Percentiles rank a stretch among this genome's conserved stretches.
Evolutionary conservation across 2,113 vertebrate species (phyloP).

Genomic region (Athene cunicularia): DNA sequence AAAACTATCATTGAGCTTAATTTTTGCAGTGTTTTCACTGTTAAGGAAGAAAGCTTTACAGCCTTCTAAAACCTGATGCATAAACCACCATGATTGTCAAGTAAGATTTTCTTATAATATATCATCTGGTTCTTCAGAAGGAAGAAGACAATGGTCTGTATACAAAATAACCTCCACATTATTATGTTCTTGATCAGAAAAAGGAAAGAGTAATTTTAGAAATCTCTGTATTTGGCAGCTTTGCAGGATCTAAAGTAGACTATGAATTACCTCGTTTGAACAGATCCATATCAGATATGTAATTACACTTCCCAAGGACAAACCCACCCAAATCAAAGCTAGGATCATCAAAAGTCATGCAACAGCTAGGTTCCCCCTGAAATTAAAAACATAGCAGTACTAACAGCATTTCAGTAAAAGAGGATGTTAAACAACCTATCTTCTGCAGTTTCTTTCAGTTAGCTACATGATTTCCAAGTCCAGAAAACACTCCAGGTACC

Average conservation of each 20-base stretch:
- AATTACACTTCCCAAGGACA: constrained; percentile 79
- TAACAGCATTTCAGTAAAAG: constrained; percentile 18
- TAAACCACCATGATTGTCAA: constrained; percentile 12
- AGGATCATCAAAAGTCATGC: constrained; percentile 44
- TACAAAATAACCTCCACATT: constrained; percentile 59
- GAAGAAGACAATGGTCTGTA: constrained; percentile 45
- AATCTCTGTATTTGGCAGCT: constrained; percentile 76
- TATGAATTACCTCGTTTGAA: constrained; percentile 72
- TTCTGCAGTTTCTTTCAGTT: constrained; percentile 24
- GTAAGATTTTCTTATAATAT: constrained; percentile 16
- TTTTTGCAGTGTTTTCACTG: constrained; percentile 26
- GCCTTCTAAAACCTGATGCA: background rate
- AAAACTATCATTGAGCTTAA: background rate
- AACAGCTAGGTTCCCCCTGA: constrained; percentile 12
- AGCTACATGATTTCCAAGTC: background rate
- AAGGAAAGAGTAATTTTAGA: constrained; percentile 72
- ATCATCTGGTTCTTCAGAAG: constrained; percentile 34
- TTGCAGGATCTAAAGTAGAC: constrained; percentile 51
- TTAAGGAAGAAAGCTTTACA: constrained; percentile 28
- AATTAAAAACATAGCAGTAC: constrained; percentile 46
- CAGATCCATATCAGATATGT: constrained; percentile 75
- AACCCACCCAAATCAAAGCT: constrained; percentile 78
- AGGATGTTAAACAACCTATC: constrained; percentile 22
- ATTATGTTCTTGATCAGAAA: constrained; percentile 50
- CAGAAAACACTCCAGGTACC: background rate